phyloP scores from a whole-genome alignment of 2,888 invertebrate species.

The Hermaeophaga mercurialis region DNA sequence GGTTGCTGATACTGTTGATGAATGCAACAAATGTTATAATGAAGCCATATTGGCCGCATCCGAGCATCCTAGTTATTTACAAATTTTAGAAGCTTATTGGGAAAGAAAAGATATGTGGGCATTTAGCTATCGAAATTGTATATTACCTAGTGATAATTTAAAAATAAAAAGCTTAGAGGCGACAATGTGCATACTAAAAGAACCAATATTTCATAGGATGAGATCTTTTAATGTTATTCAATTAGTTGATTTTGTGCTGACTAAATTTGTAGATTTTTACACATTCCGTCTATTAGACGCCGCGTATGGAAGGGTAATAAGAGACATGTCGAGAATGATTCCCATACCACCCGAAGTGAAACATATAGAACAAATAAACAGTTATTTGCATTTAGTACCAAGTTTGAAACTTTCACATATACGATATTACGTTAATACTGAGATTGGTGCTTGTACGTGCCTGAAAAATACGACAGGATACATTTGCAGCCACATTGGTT shows the following conservation, averaged over 20 bases:
- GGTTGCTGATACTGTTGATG: constrained; percentile 4
- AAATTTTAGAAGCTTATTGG: constrained; percentile 19
- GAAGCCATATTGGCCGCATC: constrained; percentile 8
- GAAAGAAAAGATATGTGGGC: constrained; percentile 17
- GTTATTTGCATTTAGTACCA: constrained; percentile 18
- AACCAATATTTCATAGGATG: constrained; percentile 17
- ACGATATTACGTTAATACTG: constrained; percentile 15
- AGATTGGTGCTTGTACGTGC: constrained; percentile 16
- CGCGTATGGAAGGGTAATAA: neutral
- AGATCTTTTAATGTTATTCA: constrained; percentile 19
- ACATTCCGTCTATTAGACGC: constrained; percentile 8
- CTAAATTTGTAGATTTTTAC: constrained; percentile 17
- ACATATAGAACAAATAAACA: constrained; percentile 8
- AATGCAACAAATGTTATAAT: constrained; percentile 4
- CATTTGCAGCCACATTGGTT: constrained; percentile 13
- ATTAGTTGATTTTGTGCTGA: constrained; percentile 16
- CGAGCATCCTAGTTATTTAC: constrained; percentile 7
- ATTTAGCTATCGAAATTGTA: constrained; percentile 2
- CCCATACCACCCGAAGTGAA: constrained; percentile 4
- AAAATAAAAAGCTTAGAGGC: constrained; percentile 3
- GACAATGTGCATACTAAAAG: constrained; percentile 1
- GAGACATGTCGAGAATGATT: constrained; percentile 16
- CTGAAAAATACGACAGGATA: constrained; percentile 19
- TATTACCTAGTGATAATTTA: neutral
- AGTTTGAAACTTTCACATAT: constrained; percentile 7